Percentiles rank a stretch among this genome's conserved stretches.
phyloP scores from a whole-genome alignment of 2,888 invertebrate genomes.

The Tethea ocularis region DNA sequence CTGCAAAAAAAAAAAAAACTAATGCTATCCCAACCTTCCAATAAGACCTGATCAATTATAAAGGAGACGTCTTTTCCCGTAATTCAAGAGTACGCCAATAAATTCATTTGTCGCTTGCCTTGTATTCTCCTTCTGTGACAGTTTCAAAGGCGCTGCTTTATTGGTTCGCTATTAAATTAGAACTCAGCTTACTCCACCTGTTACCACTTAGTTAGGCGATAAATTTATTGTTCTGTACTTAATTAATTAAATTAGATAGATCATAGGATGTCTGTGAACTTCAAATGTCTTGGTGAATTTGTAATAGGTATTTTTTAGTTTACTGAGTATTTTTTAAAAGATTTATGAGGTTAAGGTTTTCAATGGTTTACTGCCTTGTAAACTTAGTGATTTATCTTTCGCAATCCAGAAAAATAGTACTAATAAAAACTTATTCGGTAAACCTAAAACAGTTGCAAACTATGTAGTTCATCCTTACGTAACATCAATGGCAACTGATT shows the following conservation, averaged over 20 bases:
- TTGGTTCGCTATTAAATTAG: conserved; percentile 12
- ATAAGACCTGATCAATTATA: conserved; percentile 1
- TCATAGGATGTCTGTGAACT: not conserved
- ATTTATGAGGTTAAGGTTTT: too few relatives aligned
- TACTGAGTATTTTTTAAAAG: too few relatives aligned
- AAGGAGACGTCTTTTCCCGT: not conserved
- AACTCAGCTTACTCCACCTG: conserved; percentile 2
- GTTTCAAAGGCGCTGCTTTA: conserved; percentile 15
- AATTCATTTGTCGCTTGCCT: conserved; percentile 3
- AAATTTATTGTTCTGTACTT: not conserved
- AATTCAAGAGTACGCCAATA: not conserved
- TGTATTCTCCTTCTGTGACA: conserved; percentile 3
- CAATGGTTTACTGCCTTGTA: too few relatives aligned
- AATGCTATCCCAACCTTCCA: not conserved
- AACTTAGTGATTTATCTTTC: too few relatives aligned
- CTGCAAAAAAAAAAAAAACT: too few relatives aligned
- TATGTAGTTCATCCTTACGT: too few relatives aligned
- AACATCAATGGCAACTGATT: too few relatives aligned
- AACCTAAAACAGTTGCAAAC: too few relatives aligned
- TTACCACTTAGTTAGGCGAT: not conserved
- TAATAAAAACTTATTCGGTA: too few relatives aligned
- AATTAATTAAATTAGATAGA: not conserved
- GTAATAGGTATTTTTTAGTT: too few relatives aligned
- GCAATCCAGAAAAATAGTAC: too few relatives aligned
- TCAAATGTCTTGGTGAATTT: not conserved